Percentiles rank a stretch among this genome's conserved stretches.
Conservation (phyloP, 2,888 invertebrate species). For the Trichacis sp. region DNA sequence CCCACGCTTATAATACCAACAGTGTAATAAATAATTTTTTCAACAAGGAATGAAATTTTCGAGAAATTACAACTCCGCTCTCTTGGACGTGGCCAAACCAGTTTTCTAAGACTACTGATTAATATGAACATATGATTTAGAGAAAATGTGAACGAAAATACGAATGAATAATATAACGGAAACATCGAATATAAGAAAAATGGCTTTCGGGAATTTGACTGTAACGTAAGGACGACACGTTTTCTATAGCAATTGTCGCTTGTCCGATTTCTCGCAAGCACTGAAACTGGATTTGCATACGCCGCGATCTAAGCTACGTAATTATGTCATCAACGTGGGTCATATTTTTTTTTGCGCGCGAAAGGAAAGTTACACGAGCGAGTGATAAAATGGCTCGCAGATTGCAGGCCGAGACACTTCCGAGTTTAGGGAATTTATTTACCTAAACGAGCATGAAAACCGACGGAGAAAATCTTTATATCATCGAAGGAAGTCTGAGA, state of each 20-base stretch:
- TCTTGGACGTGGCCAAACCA: neutral
- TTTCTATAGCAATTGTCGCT: no score
- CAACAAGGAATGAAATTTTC: neutral
- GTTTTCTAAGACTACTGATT: neutral
- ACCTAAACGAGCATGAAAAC: slow-evolving; percentile 2
- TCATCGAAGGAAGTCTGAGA: slow-evolving; percentile 1
- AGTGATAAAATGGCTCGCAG: neutral
- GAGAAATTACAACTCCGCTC: neutral
- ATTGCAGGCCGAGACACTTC: slow-evolving; percentile 14
- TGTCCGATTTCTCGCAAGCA: no score
- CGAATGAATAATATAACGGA: neutral
- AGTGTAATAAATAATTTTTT: neutral
- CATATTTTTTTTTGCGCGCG: neutral
- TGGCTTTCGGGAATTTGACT: no score
- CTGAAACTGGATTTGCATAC: no score
- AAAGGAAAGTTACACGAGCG: neutral
- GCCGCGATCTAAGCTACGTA: no score
- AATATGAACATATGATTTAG: neutral
- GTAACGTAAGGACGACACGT: no score
- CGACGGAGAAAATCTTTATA: neutral
- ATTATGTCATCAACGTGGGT: neutral
- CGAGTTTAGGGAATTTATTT: slow-evolving; percentile 13
- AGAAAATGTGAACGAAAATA: neutral
- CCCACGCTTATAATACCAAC: neutral
- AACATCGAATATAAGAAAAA: no score